These are phyloP conservation scores for Acleris cristana DNA, from an alignment of 2,888 invertebrate genomes.

Conservation along the genomic window DNA sequence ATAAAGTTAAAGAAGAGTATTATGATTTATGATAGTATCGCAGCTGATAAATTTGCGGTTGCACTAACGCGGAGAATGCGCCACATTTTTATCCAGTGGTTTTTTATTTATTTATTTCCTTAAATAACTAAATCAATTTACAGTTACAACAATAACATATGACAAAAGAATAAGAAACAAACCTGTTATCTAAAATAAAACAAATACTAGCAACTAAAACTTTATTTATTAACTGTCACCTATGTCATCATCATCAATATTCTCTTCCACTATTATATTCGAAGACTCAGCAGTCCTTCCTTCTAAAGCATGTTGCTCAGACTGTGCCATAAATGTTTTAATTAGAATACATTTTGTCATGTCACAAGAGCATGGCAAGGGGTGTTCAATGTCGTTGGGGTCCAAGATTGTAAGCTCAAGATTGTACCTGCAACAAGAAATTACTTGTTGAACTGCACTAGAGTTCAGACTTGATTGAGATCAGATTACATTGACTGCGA, in stretches of 20 bases:
- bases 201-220: conserved; percentile 35
- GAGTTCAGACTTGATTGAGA: not conserved
- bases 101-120: too few species aligned
- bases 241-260: conserved; percentile 50
- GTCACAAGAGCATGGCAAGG: conserved; percentile 90
- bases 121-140: too few species aligned
- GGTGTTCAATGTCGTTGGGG: conserved; percentile 87
- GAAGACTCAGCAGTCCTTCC: conserved; percentile 28
- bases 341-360: conserved; percentile 91
- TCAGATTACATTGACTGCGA: too few species aligned
- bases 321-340: conserved; percentile 83
- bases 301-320: conserved; percentile 54
- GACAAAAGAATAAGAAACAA: too few species aligned
- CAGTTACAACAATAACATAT: too few species aligned
- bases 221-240: conserved; percentile 44
- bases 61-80: too few species aligned
- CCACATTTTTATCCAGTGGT: too few species aligned
- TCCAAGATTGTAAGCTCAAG: conserved; percentile 88
- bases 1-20: too few species aligned
- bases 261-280: conserved; percentile 53
- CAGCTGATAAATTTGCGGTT: too few species aligned
- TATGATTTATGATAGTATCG: too few species aligned
- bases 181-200: conserved; percentile 9
- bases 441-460: not conserved
- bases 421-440: conserved; percentile 81